These are phyloP conservation scores for Eurystomus gularis DNA, from an alignment of 2,113 vertebrate genomes.

Conservation along the genomic window DNA sequence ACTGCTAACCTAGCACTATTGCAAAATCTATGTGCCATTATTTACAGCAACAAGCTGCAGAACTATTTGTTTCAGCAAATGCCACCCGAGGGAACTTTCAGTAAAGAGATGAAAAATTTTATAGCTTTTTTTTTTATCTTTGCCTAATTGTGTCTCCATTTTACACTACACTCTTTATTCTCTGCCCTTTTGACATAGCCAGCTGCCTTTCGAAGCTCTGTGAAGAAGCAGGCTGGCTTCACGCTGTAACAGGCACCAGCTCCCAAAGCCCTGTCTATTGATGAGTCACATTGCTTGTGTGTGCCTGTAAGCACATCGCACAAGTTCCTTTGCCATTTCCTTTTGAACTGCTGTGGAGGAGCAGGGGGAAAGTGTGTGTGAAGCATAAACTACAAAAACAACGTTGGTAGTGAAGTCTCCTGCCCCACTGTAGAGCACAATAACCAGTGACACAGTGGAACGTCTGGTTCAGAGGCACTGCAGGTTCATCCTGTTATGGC, in stretches of 20 bases:
- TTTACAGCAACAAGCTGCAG: constrained; percentile 18
- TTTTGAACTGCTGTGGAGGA: background rate
- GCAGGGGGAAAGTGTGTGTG: background rate
- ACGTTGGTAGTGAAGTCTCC: background rate
- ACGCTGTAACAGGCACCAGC: constrained; percentile 80
- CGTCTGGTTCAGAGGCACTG: constrained; percentile 30
- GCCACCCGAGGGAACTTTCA: constrained; percentile 20
- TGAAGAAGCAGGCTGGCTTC: constrained; percentile 73
- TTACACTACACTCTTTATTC: constrained; percentile 80
- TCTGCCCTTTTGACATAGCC: constrained; percentile 78
- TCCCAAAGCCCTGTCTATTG: constrained; percentile 68
- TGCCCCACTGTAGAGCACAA: background rate
- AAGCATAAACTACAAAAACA: background rate
- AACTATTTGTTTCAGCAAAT: constrained; percentile 34
- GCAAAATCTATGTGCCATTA: background rate
- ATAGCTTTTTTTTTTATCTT: constrained; percentile 51
- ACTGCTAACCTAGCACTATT: background rate
- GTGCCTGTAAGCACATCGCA: constrained; percentile 36
- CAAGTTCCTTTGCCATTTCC: constrained; percentile 21
- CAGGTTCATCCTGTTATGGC: constrained; percentile 67
- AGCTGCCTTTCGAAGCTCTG: constrained; percentile 76
- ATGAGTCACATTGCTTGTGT: constrained; percentile 69
- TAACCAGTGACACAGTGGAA: constrained; percentile 36
- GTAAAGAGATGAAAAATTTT: constrained; percentile 42
- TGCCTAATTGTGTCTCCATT: constrained; percentile 70